These are phyloP conservation scores for Heteromyza rotundicornis DNA, from an alignment of 2,888 invertebrate genomes.

Conservation along the genomic window DNA sequence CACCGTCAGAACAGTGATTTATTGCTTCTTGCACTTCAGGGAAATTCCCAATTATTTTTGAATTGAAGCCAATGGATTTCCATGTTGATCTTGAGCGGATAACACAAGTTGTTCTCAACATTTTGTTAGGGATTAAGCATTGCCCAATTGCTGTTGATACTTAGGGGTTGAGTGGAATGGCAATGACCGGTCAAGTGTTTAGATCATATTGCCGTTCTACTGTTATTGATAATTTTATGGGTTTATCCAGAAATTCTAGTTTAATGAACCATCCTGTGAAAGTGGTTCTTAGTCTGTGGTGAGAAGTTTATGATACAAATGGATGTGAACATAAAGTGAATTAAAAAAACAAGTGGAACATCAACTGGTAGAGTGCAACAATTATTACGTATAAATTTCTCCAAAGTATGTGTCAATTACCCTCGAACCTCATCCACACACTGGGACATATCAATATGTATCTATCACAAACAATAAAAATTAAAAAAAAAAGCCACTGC, in stretches of 20 bases:
- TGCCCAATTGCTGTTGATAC: neutral
- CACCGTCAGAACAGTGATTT: neutral
- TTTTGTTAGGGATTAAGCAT: neutral
- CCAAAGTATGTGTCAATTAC: too few species aligned
- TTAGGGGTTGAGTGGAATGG: neutral
- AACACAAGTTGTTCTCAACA: neutral
- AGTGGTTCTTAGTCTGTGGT: too few species aligned
- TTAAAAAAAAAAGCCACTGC: slow-evolving; percentile 4
- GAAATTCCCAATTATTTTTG: slow-evolving; percentile 16
- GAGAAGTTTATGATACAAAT: too few species aligned
- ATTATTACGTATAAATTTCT: too few species aligned
- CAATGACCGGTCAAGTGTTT: too few species aligned
- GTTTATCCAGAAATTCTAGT: too few species aligned
- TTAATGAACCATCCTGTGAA: too few species aligned
- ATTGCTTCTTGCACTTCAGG: neutral
- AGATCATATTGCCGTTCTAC: too few species aligned
- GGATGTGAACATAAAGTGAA: too few species aligned
- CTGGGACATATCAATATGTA: neutral
- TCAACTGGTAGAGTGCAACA: too few species aligned
- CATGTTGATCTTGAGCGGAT: neutral
- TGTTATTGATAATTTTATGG: too few species aligned
- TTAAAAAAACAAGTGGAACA: too few species aligned
- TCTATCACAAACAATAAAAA: neutral
- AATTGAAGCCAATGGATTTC: slow-evolving; percentile 12
- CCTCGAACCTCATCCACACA: neutral